Base-by-base conservation (phyloP, 2,113 vertebrate genomes). In the Empidonax traillii region DNA sequence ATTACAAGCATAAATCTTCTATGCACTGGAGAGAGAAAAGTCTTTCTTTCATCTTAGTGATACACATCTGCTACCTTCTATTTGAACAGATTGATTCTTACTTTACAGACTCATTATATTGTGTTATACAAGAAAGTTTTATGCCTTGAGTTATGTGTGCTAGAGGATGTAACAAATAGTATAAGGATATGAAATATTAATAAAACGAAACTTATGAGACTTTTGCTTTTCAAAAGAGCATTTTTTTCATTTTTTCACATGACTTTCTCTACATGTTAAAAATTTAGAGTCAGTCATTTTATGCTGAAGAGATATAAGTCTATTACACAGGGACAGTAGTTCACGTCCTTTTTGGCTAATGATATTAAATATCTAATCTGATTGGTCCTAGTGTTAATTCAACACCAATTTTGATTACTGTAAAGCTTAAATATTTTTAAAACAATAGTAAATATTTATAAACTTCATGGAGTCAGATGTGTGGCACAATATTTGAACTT, bases 1-100 rank as follows among this genome's bases (percentile, higher is more conserved):
- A 94, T 96, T 93, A 47, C 16, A 75, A 84, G 37, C 44, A 87
- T 93, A 92, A 92, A 85, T 91, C 73, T 94, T 94, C 85, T n/a
- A 91, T 69, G 55, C 41, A 63, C n/a, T 78, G 61, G 77, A 74
- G 86, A 84, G 35, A 68, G 31, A 95, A 69, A 53, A 87, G 27
- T 23, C 28, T 89, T 91, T 94, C 89, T 91, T 94, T 96, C 90
- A 83, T 94, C 37, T 93, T 81, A 61, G 55, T 73, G 47, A 90
- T 68, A 87, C 65, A 91, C 82, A 90, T 91, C 82, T 97, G 85
- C 52, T 92, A 68, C 35, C 79, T 95, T 73, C 61, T 69, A 73
- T 83, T 92, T 62, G 79, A 78, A 91, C 21, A 89, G 68, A 96
- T 59, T 88, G 66, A 51, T 89, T 79, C 93, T 94, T 95, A 58